phyloP scores from a whole-genome alignment of 2,797 vertebrate species.

The Hoplostethus atlanticus region DNA sequence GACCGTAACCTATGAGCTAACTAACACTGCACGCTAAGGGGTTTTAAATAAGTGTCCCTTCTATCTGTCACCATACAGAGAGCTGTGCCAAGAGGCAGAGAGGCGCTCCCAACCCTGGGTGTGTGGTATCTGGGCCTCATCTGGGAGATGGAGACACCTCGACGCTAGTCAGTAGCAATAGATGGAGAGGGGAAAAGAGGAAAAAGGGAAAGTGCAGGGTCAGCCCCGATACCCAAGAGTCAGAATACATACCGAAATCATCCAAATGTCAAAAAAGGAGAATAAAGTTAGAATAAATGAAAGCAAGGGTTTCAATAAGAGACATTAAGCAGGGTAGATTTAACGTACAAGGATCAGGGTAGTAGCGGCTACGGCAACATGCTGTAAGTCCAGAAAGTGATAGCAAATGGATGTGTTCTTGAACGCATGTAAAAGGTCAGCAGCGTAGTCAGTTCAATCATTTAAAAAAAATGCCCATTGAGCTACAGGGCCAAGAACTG shows the following conservation, averaged over 20 bases:
- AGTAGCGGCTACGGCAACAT: not conserved
- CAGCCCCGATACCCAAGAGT: not conserved
- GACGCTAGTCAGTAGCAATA: constrained; percentile 68
- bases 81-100: constrained; percentile 65
- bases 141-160: constrained; percentile 58
- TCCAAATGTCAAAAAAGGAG: not conserved
- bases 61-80: constrained; percentile 67
- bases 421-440: not conserved
- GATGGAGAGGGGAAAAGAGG: constrained; percentile 25
- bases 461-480: not conserved
- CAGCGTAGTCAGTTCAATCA: not conserved
- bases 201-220: constrained; percentile 20
- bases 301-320: not conserved
- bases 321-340: not conserved
- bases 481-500: not conserved
- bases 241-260: constrained; percentile 10
- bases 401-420: not conserved
- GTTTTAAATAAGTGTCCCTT: not conserved
- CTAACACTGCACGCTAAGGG: not conserved
- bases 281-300: not conserved
- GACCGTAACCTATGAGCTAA: not conserved
- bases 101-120: constrained; percentile 55
- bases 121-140: constrained; percentile 52
- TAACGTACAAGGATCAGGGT: not conserved
- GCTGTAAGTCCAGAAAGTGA: not conserved